Conservation (phyloP, 2,113 vertebrate genomes). For the Campylomormyrus numenius region DNA sequence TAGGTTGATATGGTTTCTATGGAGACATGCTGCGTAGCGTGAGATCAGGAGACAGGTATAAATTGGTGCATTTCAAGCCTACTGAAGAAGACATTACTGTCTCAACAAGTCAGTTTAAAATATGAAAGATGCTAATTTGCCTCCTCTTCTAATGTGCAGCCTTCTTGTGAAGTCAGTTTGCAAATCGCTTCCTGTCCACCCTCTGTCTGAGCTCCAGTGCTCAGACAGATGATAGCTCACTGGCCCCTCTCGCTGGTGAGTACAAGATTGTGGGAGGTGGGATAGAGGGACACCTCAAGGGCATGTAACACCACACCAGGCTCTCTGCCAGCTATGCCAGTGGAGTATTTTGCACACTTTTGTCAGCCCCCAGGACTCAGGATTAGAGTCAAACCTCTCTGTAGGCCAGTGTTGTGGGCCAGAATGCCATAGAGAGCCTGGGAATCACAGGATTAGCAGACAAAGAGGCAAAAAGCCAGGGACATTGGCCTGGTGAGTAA, state of each 20-base stretch:
- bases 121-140: not conserved
- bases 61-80: not conserved
- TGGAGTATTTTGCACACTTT: slow-evolving; percentile 44
- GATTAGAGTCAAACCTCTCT: slow-evolving; percentile 26
- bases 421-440: slow-evolving; percentile 3
- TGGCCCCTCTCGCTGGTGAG: not conserved
- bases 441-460: not conserved
- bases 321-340: slow-evolving; percentile 33
- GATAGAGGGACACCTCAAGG: slow-evolving; percentile 42
- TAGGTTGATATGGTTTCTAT: not conserved
- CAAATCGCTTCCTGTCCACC: not conserved
- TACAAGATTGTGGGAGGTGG: not conserved
- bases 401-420: slow-evolving; percentile 34
- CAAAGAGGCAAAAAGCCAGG: not conserved
- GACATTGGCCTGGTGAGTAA: not conserved
- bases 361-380: slow-evolving; percentile 32
- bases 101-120: not conserved
- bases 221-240: not conserved
- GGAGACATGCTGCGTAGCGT: not conserved
- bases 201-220: not conserved
- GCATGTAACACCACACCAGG: slow-evolving; percentile 38
- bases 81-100: not conserved
- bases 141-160: not conserved
- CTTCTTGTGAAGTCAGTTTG: not conserved
- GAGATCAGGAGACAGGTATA: not conserved